Evolutionary conservation across 2,797 vertebrate genomes (phyloP).

Genomic region (Heterohyrax brucei): DNA sequence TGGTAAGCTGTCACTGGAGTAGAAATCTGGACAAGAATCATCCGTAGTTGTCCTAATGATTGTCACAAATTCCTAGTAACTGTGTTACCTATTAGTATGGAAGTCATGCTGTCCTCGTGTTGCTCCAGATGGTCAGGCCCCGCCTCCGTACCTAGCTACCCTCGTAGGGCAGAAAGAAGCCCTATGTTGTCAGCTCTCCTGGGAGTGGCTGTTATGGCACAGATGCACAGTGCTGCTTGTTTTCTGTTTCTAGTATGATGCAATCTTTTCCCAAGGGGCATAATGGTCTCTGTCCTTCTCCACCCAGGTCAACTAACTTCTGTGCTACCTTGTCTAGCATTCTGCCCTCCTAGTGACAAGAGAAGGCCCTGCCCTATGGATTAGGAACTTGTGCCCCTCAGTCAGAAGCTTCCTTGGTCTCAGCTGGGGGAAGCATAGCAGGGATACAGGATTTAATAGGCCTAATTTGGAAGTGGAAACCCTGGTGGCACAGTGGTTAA

Average conservation of each 20-base stretch:
- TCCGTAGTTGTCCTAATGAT: background rate
- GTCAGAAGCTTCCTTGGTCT: slow-evolving; percentile 17
- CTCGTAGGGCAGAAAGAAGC: background rate
- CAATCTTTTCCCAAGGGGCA: background rate
- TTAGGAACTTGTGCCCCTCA: background rate
- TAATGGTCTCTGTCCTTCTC: background rate
- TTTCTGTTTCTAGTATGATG: background rate
- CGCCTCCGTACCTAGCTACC: background rate
- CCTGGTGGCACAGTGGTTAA: too few species aligned
- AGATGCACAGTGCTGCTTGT: background rate
- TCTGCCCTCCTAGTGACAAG: background rate
- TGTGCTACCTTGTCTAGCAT: background rate
- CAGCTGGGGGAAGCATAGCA: background rate
- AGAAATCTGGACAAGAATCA: background rate
- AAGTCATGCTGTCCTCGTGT: background rate
- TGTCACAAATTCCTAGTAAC: background rate
- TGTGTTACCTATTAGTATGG: background rate
- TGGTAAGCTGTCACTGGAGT: background rate
- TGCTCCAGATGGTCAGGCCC: background rate
- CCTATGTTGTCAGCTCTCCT: background rate
- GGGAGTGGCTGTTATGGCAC: background rate
- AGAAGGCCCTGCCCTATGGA: background rate
- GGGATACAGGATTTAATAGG: background rate
- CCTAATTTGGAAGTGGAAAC: slow-evolving; percentile 30
- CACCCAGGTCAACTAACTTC: background rate